Conservation (phyloP, 2,888 invertebrate genomes). For the Tricholauxania praeusta region DNA sequence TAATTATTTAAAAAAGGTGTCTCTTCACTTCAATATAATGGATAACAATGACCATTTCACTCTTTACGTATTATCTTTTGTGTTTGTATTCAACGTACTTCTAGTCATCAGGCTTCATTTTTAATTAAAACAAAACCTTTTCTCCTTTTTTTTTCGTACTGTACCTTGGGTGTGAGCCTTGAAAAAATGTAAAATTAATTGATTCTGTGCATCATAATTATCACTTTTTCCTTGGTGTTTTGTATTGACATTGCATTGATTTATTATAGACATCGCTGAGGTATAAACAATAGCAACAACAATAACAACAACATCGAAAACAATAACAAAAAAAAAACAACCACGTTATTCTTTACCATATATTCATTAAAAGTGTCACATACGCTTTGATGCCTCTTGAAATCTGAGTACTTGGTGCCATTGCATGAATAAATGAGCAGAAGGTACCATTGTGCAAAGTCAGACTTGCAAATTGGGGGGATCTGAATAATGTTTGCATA, state of each 20-base stretch:
- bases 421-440: conserved; percentile 19
- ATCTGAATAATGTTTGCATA: too few relatives aligned
- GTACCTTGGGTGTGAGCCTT: background rate
- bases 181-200: conserved; percentile 29
- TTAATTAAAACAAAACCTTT: too few relatives aligned
- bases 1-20: too few relatives aligned
- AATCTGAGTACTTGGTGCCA: background rate
- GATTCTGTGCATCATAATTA: conserved; percentile 8
- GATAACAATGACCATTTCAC: too few relatives aligned
- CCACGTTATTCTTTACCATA: background rate
- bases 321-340: background rate
- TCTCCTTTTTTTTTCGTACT: too few relatives aligned
- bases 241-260: conserved; percentile 6
- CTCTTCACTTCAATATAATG: too few relatives aligned
- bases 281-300: conserved; percentile 28
- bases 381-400: background rate
- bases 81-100: too few relatives aligned
- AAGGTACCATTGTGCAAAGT: conserved; percentile 2
- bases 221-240: background rate
- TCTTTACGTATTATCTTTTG: too few relatives aligned
- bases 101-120: too few relatives aligned
- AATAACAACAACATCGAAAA: conserved; percentile 5
- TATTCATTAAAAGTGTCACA: background rate
- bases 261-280: conserved; percentile 47
- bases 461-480: too few relatives aligned